A percentile compares a stretch with the other conserved stretches of the same genome.
Conservation (phyloP, 2,888 invertebrate genomes). For the Pristionchus maxplancki region DNA sequence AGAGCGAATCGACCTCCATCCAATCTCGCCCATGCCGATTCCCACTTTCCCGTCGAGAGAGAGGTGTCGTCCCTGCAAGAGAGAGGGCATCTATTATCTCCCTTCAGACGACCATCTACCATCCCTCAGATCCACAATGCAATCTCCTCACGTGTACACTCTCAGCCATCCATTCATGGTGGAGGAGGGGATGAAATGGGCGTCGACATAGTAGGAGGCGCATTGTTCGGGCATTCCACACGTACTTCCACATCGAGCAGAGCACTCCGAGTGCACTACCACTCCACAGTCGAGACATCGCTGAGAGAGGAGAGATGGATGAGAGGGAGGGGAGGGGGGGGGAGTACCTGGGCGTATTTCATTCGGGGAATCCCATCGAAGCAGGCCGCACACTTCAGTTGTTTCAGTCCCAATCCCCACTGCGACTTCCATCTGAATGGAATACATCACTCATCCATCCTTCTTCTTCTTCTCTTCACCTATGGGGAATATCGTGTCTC, state of each 20-base stretch:
- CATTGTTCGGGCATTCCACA: constrained; percentile 51
- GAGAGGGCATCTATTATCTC: background rate
- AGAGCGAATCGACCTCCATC: constrained; percentile 25
- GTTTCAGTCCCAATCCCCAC: constrained; percentile 35
- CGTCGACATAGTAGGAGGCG: constrained; percentile 47
- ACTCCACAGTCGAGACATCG: constrained; percentile 51
- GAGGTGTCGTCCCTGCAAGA: background rate
- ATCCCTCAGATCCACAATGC: too few relatives aligned
- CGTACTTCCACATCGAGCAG: constrained; percentile 7
- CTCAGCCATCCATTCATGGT: constrained; percentile 52
- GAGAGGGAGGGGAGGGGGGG: constrained; percentile 28
- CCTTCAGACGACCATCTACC: too few relatives aligned
- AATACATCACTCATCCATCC: background rate
- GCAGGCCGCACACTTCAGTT: constrained; percentile 51
- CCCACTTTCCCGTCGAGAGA: constrained; percentile 42
- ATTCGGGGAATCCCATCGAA: constrained; percentile 51
- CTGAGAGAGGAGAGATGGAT: background rate
- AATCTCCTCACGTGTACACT: constrained; percentile 47
- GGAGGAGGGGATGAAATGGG: background rate
- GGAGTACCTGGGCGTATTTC: background rate
- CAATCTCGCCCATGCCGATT: constrained; percentile 49
- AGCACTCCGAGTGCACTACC: constrained; percentile 39
- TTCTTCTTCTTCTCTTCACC: background rate
- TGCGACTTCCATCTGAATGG: constrained; percentile 47
- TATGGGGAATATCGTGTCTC: constrained; percentile 52